Conservation (phyloP, 1,140 invertebrate genomes). For the Drosophila santomea region DNA sequence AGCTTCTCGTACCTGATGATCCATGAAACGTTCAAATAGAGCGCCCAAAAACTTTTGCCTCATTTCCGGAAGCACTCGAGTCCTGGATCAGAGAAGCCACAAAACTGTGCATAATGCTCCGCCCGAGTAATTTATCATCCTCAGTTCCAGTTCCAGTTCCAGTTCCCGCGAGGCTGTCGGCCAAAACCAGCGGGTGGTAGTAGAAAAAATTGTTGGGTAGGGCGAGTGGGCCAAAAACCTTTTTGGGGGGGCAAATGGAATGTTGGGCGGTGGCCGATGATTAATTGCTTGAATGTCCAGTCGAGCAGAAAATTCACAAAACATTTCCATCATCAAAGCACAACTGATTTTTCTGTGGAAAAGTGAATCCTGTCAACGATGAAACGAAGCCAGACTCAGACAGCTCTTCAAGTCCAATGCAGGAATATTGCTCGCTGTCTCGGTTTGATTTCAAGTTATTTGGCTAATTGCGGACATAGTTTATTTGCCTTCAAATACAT, state of each 20-base stretch:
- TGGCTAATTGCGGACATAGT: constrained; percentile 19
- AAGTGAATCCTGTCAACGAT: constrained; percentile 6
- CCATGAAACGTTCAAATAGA: constrained; percentile 3
- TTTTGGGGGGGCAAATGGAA: constrained; percentile 42
- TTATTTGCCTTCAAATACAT: constrained; percentile 7
- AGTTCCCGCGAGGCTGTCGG: constrained; percentile 21
- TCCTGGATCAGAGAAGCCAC: constrained; percentile 2
- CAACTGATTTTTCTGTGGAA: constrained; percentile 25
- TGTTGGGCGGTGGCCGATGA: constrained; percentile 49
- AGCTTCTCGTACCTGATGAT: constrained; percentile 26
- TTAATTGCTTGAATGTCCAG: constrained; percentile 73
- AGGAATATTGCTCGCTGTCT: background rate
- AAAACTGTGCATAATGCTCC: constrained; percentile 51
- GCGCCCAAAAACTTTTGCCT: constrained; percentile 4
- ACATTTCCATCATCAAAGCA: constrained; percentile 64
- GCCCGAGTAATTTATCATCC: constrained; percentile 73
- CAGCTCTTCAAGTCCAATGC: constrained; percentile 1
- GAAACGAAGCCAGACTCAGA: background rate
- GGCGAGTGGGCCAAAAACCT: constrained; percentile 44
- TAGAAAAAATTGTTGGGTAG: background rate
- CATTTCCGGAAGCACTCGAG: constrained; percentile 13
- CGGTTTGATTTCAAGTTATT: constrained; percentile 4
- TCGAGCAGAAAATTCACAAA: constrained; percentile 67
- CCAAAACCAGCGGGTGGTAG: background rate
- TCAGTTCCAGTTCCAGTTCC: background rate